phyloP scores from a whole-genome alignment of 2,888 invertebrate genomes.

The Drosophila putrida region DNA sequence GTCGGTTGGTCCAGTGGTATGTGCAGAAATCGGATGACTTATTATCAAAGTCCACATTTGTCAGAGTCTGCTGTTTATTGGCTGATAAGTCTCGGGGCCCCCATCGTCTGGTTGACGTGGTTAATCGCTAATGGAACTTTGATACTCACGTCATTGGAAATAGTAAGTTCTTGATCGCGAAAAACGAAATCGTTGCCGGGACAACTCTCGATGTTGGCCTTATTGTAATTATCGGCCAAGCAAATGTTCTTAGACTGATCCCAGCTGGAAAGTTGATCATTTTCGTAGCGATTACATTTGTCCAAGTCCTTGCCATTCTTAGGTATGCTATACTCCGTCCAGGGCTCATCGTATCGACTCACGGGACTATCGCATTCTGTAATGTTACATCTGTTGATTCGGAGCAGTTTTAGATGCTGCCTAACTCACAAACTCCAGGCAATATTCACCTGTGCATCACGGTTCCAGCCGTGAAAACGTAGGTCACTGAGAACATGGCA shows the following conservation, averaged over 20 bases:
- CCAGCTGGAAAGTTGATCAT: conserved; percentile 44
- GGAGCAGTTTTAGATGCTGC: conserved; percentile 14
- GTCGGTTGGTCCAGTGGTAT: conserved; percentile 37
- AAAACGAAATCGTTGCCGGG: conserved; percentile 86
- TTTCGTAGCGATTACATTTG: conserved; percentile 85
- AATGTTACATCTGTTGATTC: conserved; percentile 83
- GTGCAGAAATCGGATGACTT: conserved; percentile 66
- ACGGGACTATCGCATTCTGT: conserved; percentile 83
- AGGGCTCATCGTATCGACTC: conserved; percentile 84
- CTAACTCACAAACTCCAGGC: conserved; percentile 10
- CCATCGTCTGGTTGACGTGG: conserved; percentile 56
- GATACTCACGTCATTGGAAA: conserved; percentile 88
- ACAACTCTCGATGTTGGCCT: conserved; percentile 85
- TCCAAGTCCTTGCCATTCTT: conserved; percentile 83
- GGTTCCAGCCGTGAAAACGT: conserved; percentile 90
- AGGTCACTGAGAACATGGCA: conserved; percentile 89
- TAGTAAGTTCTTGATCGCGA: conserved; percentile 87
- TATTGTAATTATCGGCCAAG: conserved; percentile 83
- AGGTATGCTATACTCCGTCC: conserved; percentile 86
- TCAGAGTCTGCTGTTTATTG: conserved; percentile 44
- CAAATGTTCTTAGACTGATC: conserved; percentile 81
- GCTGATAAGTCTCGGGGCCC: conserved; percentile 62
- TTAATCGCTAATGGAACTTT: conserved; percentile 51
- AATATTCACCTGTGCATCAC: conserved; percentile 89
- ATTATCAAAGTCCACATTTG: conserved; percentile 71